A percentile compares a stretch with the other conserved stretches of the same genome.
These are phyloP conservation scores for Lutjanus campechanus DNA, from an alignment of 2,797 vertebrate species.

Conservation along the genomic window DNA sequence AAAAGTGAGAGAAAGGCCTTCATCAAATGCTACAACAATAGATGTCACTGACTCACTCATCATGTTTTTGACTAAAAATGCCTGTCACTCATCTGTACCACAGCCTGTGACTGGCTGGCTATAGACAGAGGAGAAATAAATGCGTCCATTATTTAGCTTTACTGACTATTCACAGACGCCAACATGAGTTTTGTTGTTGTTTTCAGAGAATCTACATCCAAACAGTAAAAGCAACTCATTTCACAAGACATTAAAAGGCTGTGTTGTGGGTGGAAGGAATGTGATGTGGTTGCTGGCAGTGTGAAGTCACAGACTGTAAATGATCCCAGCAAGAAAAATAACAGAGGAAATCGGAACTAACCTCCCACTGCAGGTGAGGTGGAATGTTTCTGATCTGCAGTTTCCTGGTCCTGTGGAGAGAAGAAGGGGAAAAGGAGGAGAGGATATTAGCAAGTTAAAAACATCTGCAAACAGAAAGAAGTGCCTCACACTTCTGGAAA, in stretches of 20 bases:
- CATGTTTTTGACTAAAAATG: too few species aligned
- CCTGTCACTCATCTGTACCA: too few species aligned
- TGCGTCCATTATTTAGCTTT: too few species aligned
- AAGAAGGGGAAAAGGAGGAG: conserved; percentile 26
- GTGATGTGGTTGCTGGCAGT: neutral
- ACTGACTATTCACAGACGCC: neutral
- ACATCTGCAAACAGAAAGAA: neutral
- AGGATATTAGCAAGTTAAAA: conserved; percentile 23
- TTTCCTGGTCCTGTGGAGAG: conserved; percentile 91
- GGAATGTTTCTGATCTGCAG: conserved; percentile 97
- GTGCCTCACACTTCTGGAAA: neutral
- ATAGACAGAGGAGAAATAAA: too few species aligned
- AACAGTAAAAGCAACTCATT: neutral
- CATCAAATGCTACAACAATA: too few species aligned
- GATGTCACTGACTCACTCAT: too few species aligned
- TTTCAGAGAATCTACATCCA: neutral
- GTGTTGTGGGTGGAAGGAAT: neutral
- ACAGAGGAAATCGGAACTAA: conserved; percentile 75
- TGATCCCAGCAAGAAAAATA: neutral
- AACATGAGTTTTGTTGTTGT: neutral
- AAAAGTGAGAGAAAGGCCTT: too few species aligned
- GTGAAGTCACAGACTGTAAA: neutral
- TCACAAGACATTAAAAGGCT: neutral
- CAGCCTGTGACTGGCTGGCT: too few species aligned
- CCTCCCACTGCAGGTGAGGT: conserved; percentile 97